These are phyloP conservation scores for Sarcophaga carnaria DNA, from an alignment of 2,888 invertebrate species.

Conservation along the genomic window DNA sequence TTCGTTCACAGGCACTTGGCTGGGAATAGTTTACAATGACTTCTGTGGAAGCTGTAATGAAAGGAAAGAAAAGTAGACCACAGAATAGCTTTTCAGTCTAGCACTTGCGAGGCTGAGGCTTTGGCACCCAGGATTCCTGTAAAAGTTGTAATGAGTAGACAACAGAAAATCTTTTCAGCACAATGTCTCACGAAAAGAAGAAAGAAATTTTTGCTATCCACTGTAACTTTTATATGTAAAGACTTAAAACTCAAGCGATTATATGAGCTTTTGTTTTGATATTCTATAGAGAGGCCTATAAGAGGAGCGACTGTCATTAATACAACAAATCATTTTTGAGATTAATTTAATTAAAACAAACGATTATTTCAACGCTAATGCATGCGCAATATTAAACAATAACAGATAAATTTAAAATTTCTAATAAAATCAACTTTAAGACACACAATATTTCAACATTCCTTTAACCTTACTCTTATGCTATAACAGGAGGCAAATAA, in stretches of 20 bases:
- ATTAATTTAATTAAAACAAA: constrained; percentile 57
- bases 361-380: not conserved
- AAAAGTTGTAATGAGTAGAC: not conserved
- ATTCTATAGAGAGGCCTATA: not conserved
- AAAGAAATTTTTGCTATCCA: not conserved
- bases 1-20: too few species aligned
- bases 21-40: too few species aligned
- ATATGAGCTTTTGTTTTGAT: not conserved
- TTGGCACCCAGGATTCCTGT: too few species aligned
- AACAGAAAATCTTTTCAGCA: not conserved
- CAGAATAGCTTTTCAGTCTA: too few species aligned
- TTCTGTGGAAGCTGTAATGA: too few species aligned
- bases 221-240: not conserved
- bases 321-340: constrained; percentile 38
- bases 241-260: not conserved
- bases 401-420: not conserved
- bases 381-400: not conserved
- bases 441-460: too few species aligned
- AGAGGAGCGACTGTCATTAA: constrained; percentile 14
- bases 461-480: too few species aligned
- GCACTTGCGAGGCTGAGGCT: too few species aligned
- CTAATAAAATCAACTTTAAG: not conserved
- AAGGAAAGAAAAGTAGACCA: too few species aligned
- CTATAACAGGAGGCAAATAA: too few species aligned
- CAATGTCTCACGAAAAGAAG: too few species aligned